These are phyloP conservation scores for Eupithecia insigniata DNA, from an alignment of 2,888 invertebrate species.

Conservation along the genomic window DNA sequence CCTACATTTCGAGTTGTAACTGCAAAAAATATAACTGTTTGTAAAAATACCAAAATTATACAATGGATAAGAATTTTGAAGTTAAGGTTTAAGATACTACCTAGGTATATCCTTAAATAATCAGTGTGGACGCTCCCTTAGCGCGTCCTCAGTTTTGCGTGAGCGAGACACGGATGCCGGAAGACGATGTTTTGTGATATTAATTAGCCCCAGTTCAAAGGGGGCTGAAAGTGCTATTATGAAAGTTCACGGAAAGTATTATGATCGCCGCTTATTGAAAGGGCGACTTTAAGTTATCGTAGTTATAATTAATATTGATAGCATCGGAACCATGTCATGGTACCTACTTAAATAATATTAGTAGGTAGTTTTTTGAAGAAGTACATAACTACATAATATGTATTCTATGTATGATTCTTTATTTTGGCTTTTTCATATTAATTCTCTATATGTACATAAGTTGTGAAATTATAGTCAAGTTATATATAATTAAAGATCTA, in stretches of 20 bases:
- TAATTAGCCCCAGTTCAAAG: slow-evolving; percentile 57
- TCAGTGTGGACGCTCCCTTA: slow-evolving; percentile 26
- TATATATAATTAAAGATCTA: too few species aligned
- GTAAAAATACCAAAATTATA: background rate
- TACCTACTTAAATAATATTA: background rate
- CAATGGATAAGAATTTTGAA: background rate
- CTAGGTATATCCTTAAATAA: background rate
- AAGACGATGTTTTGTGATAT: slow-evolving; percentile 67
- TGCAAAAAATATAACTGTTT: background rate
- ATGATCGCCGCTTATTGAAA: slow-evolving; percentile 14
- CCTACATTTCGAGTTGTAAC: background rate
- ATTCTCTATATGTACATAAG: too few species aligned
- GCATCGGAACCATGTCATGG: background rate
- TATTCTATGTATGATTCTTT: too few species aligned
- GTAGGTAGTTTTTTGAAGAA: background rate
- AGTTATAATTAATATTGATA: background rate
- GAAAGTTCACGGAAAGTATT: slow-evolving; percentile 43
- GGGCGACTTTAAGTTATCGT: background rate
- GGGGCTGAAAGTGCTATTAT: slow-evolving; percentile 47
- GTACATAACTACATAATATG: background rate
- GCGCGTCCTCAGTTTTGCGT: slow-evolving; percentile 70
- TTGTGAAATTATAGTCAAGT: too few species aligned
- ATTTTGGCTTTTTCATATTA: too few species aligned
- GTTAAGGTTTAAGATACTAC: background rate
- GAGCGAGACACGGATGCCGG: slow-evolving; percentile 62